Conservation (phyloP, 2,888 invertebrate genomes). For the Abrostola triplasia region DNA sequence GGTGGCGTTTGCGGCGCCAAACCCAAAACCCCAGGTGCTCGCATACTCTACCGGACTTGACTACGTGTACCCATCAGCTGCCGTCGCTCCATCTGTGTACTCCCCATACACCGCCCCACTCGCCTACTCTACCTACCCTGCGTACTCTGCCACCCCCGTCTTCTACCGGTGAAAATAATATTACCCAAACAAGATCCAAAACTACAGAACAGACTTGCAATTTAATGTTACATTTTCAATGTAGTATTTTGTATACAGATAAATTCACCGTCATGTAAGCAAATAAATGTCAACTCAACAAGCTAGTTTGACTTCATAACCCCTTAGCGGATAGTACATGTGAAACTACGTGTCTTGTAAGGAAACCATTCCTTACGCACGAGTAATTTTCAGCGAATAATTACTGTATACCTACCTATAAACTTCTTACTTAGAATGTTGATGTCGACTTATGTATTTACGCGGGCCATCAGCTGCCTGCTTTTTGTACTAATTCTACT, state of each 20-base stretch:
- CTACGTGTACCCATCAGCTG: conserved; percentile 70
- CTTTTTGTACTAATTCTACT: background rate
- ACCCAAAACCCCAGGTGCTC: conserved; percentile 69
- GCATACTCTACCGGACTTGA: conserved; percentile 70
- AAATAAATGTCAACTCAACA: conserved; percentile 29
- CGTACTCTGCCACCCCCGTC: conserved; percentile 54
- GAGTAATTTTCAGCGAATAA: conserved; percentile 13
- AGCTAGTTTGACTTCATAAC: conserved; percentile 32
- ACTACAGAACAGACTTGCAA: conserved; percentile 8
- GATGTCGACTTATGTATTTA: background rate
- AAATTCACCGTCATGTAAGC: conserved; percentile 15
- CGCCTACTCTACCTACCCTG: conserved; percentile 65
- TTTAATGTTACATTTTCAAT: background rate
- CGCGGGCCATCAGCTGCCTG: too few relatives aligned
- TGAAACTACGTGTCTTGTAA: background rate
- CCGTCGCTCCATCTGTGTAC: conserved; percentile 58
- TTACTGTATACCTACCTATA: conserved; percentile 1
- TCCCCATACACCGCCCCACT: conserved; percentile 70
- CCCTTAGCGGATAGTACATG: background rate
- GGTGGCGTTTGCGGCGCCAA: conserved; percentile 83
- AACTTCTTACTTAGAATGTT: background rate
- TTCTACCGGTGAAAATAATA: conserved; percentile 60
- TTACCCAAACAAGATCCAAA: conserved; percentile 3
- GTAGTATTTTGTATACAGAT: conserved; percentile 15
- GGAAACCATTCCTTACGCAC: conserved; percentile 4